Percentiles rank a stretch among this genome's conserved stretches.
phyloP scores from a whole-genome alignment of 2,113 vertebrate genomes.

The Campylorhamphus procurvoides region DNA sequence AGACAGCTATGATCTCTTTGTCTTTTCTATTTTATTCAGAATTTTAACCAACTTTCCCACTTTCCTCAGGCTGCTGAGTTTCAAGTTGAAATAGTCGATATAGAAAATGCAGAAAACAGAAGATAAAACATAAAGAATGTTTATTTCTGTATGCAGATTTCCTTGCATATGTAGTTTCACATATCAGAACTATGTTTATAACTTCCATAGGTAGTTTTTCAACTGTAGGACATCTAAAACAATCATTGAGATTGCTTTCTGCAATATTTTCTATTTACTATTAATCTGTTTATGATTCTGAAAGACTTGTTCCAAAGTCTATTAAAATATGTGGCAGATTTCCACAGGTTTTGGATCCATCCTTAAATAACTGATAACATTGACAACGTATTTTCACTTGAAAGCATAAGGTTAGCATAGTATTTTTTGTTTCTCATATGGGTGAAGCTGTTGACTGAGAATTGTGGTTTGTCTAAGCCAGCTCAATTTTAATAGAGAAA shows the following conservation, averaged over 20 bases:
- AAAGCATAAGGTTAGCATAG: background rate
- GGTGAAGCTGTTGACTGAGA: background rate
- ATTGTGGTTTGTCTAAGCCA: background rate
- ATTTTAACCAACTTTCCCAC: background rate
- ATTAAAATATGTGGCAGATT: background rate
- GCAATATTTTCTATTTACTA: background rate
- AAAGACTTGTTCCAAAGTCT: background rate
- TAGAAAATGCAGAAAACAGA: background rate
- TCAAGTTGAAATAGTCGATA: background rate
- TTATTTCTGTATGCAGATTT: background rate
- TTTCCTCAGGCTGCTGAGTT: background rate
- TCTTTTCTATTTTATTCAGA: background rate
- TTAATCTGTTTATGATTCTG: background rate
- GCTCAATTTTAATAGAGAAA: slow-evolving; percentile 1
- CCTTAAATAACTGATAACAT: background rate
- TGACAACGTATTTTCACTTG: background rate
- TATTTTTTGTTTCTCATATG: background rate
- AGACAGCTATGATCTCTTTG: background rate
- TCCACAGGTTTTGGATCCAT: background rate
- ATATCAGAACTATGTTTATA: background rate
- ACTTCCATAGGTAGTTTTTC: background rate
- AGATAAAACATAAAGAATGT: background rate
- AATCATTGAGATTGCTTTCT: background rate
- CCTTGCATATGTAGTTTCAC: background rate
- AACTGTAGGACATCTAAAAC: background rate